phyloP scores from a whole-genome alignment of 2,113 vertebrate species.

The Xyrauchen texanus region DNA sequence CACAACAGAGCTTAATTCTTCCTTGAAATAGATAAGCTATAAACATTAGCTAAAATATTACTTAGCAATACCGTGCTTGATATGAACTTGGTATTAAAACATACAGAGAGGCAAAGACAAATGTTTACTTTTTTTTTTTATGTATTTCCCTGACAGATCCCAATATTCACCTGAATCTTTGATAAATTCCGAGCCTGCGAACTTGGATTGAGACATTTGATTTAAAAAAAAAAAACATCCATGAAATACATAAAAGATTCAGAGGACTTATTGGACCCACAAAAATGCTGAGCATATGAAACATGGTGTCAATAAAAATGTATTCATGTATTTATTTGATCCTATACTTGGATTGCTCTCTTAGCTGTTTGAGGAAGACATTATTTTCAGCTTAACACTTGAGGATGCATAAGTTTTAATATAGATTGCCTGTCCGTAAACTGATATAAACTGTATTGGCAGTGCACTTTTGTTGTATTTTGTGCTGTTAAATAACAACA shows the following conservation, averaged over 20 bases:
- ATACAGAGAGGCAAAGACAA: neutral
- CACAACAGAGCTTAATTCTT: slow-evolving; percentile 19
- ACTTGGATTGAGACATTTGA: neutral
- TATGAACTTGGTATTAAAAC: neutral
- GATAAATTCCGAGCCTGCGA: neutral
- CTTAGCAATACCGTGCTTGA: neutral
- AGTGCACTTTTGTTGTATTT: too few relatives aligned
- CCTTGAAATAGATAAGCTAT: slow-evolving; percentile 26
- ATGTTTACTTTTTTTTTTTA: neutral
- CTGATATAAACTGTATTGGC: too few relatives aligned
- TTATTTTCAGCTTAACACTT: too few relatives aligned
- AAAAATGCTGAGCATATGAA: neutral
- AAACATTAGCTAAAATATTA: slow-evolving; percentile 10
- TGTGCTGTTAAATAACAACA: too few relatives aligned
- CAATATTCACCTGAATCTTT: neutral
- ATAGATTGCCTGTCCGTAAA: too few relatives aligned
- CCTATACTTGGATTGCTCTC: too few relatives aligned
- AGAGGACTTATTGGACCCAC: too few relatives aligned
- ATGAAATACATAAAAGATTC: neutral
- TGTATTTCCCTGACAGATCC: neutral
- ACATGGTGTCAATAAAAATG: neutral
- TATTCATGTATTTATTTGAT: too few relatives aligned
- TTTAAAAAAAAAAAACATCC: neutral
- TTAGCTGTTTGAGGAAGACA: too few relatives aligned
- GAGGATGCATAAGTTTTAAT: too few relatives aligned